A percentile compares a stretch with the other conserved stretches of the same genome.
phyloP scores from a whole-genome alignment of 2,113 vertebrate species.

The Datnioides undecimradiatus region DNA sequence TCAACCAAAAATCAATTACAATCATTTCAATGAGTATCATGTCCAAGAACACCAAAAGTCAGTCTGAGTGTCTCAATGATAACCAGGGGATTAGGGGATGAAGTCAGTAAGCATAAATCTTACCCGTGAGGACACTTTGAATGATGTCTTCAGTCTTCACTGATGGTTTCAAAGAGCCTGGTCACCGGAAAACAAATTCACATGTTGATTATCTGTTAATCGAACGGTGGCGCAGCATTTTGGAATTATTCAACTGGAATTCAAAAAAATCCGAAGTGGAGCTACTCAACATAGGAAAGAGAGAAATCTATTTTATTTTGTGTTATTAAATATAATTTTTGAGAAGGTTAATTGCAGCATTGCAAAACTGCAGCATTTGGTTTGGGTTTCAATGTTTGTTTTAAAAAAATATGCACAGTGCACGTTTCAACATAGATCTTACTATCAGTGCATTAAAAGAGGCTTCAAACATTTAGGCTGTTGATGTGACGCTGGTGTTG shows the following conservation, averaged over 20 bases:
- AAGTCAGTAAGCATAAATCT: slow-evolving; percentile 25
- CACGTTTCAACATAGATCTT: background rate
- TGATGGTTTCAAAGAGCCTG: slow-evolving; percentile 91
- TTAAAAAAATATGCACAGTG: no score
- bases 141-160: slow-evolving; percentile 95
- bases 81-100: background rate
- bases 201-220: background rate
- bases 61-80: background rate
- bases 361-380: no score
- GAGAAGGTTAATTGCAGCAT: background rate
- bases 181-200: slow-evolving; percentile 9
- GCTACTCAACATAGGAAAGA: background rate
- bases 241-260: no score
- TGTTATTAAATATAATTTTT: background rate
- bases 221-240: no score
- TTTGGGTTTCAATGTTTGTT: no score
- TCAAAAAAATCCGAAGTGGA: background rate
- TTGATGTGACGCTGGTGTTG: background rate
- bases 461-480: background rate
- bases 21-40: background rate
- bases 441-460: background rate
- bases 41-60: background rate
- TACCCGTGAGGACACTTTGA: slow-evolving; percentile 95
- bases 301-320: background rate
- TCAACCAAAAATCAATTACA: background rate